phyloP scores from a whole-genome alignment of 1,140 invertebrate genomes.

The Bombus terrestris region DNA sequence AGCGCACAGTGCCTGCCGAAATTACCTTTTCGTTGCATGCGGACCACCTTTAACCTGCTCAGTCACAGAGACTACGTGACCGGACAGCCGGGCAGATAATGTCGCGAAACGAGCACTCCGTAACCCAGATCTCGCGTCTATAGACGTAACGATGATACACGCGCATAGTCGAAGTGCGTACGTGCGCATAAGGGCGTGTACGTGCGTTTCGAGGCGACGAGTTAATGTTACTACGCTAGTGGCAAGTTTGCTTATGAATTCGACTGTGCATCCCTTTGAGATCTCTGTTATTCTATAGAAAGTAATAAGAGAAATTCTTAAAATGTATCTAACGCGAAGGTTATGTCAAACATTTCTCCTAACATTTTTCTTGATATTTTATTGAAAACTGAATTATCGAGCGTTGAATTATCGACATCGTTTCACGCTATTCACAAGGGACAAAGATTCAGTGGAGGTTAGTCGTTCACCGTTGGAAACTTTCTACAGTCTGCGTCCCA shows the following conservation, averaged over 20 bases:
- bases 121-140: constrained; percentile 55
- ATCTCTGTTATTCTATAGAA: neutral
- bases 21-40: constrained; percentile 48
- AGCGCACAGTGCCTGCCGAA: constrained; percentile 18
- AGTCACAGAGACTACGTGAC: constrained; percentile 58
- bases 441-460: neutral
- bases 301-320: neutral
- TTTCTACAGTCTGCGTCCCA: constrained; percentile 33
- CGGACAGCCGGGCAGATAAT: constrained; percentile 59
- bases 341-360: neutral
- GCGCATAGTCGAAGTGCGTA: neutral
- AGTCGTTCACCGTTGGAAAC: constrained; percentile 13
- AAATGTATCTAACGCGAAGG: neutral
- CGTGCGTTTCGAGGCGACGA: constrained; percentile 11
- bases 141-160: neutral
- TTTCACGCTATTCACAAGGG: constrained; percentile 9
- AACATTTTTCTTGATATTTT: neutral
- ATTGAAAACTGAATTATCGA: neutral
- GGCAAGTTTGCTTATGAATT: neutral
- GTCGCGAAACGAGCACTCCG: constrained; percentile 46
- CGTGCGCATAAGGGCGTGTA: constrained; percentile 10
- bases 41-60: constrained; percentile 40
- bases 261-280: neutral
- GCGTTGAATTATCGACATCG: neutral
- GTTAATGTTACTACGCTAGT: constrained; percentile 37